phyloP scores from a whole-genome alignment of 2,113 vertebrate genomes.

The Carassius auratus region DNA sequence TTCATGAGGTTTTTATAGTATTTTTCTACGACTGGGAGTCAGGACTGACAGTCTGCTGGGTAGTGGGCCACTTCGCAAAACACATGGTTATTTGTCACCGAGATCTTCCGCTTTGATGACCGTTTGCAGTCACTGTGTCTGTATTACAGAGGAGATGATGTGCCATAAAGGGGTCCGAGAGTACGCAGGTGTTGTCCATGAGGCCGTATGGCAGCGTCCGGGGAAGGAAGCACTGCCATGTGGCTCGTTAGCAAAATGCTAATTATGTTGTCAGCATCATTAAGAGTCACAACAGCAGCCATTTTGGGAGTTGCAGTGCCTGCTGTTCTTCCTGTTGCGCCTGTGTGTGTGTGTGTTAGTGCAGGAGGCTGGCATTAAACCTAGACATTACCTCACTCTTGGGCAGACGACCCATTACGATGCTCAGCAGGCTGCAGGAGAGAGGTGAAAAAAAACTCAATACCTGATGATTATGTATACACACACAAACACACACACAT shows the following conservation, averaged over 20 bases:
- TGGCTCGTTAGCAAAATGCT: slow-evolving; percentile 55
- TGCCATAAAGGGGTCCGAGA: slow-evolving; percentile 12
- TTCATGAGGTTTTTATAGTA: slow-evolving; percentile 33
- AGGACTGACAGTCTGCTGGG: slow-evolving; percentile 17
- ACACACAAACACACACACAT: not conserved
- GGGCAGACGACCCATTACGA: slow-evolving; percentile 87
- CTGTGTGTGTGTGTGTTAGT: slow-evolving; percentile 79
- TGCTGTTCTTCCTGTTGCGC: slow-evolving; percentile 69
- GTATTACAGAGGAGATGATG: not conserved
- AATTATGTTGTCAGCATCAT: slow-evolving; percentile 55
- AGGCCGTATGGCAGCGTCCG: slow-evolving; percentile 19
- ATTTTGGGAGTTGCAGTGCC: slow-evolving; percentile 55
- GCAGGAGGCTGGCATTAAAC: slow-evolving; percentile 86
- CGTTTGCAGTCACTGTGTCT: slow-evolving; percentile 1
- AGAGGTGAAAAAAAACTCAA: slow-evolving; percentile 71
- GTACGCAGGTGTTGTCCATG: slow-evolving; percentile 33
- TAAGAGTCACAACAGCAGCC: slow-evolving; percentile 58
- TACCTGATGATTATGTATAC: slow-evolving; percentile 80
- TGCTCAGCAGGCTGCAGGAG: slow-evolving; percentile 86
- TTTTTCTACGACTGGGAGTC: not conserved
- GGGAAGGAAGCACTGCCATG: slow-evolving; percentile 36
- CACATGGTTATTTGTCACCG: not conserved
- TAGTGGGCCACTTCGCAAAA: slow-evolving; percentile 8
- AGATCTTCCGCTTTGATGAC: slow-evolving; percentile 17
- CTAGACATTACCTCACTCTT: slow-evolving; percentile 91